Base-by-base conservation (phyloP, 2,113 vertebrate species). In the Takifugu bimaculatus region DNA sequence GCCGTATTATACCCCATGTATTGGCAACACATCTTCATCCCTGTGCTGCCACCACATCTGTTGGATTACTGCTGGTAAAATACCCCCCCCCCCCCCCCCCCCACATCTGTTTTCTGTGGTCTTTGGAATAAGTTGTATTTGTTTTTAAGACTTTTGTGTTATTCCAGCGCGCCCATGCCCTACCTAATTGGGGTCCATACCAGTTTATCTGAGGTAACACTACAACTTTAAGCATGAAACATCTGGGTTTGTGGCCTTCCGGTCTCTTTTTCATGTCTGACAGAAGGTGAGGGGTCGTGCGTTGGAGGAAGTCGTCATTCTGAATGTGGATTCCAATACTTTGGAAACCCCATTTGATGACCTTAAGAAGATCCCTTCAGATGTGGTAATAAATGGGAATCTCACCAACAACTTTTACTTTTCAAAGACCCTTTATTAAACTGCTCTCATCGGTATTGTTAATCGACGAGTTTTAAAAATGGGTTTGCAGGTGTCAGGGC, bases 11-110 rank as follows among this genome's bases (percentile, higher is more conserved):
- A 92, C 57, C 94, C 94, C 62, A 95, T 96, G 94, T 90, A 86
- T 88, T 96, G 94, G 94, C 94, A 96, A 58, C 94, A 96, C 70
- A 94, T 96, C 81, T 93, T 93, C 79, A 96, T 96, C 62, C 94
- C 94, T 10, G 92, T 93, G 0, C 87, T 96, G 29, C 94, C 94
- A 4, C 91, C 93, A 0, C 93, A 96, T 62, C 89, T 96, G 47
- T 88, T 96, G 65, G 94, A 96, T 75, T 96, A 96, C 74, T 94
- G 93, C 86, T 93, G 94, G 94, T 95, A 62, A 91, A 88, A 49
- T 10, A 4, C 15, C 26, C 59, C 32, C 35, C n/a, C 64, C 43
- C 47, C n/a, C 42, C 42, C 13, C 58, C 6, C 45, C 43, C 63
- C n/a, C 65, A 12, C 48, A 7, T 43, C 25, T 64, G 6, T 47